Evolutionary conservation across 2,113 vertebrate species (phyloP).

Genomic region (human (Homo sapiens)): GRCh38 chr1:101398001-101398500

Average conservation of each 20-base stretch:
- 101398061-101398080: not conserved
- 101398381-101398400: not conserved
- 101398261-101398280: not conserved
- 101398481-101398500: not conserved
- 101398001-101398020: not conserved
- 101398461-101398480: not conserved
- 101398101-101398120: not conserved
- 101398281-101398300: not conserved
- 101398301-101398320: not conserved
- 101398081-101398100: not conserved
- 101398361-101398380: not conserved
- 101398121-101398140: not conserved
- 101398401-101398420: accelerated
- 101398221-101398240: not conserved
- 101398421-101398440: not conserved
- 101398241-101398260: not conserved
- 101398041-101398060: not conserved
- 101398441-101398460: not conserved
- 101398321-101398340: not conserved
- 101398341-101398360: not conserved
- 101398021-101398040: not conserved
- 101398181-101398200: not conserved
- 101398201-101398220: not conserved
- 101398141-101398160: not conserved
- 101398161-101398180: not conserved